A percentile compares a stretch with the other conserved stretches of the same genome.
These are phyloP conservation scores for Xyrichtys novacula DNA, from an alignment of 2,797 vertebrate genomes.

Conservation along the genomic window DNA sequence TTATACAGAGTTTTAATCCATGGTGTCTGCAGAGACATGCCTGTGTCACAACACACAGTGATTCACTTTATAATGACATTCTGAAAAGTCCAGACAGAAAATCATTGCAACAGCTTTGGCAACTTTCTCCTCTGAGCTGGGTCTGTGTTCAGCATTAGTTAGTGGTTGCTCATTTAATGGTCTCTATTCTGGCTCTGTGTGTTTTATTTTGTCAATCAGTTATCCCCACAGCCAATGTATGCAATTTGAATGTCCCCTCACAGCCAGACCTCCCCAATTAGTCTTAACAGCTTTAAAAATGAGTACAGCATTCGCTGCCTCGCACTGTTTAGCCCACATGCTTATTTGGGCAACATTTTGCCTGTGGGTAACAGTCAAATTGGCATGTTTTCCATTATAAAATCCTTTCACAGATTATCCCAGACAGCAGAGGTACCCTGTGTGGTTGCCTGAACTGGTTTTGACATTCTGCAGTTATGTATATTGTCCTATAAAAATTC, in stretches of 20 bases:
- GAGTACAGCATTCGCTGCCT: background rate
- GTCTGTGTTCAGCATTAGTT: background rate
- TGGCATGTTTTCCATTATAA: background rate
- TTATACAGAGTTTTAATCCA: slow-evolving; percentile 36
- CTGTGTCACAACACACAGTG: slow-evolving; percentile 37
- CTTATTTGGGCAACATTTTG: background rate
- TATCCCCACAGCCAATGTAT: background rate
- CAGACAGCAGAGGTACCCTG: background rate
- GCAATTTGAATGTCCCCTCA: background rate
- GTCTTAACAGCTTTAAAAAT: background rate
- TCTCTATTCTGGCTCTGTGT: background rate
- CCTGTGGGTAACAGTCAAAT: slow-evolving; percentile 10
- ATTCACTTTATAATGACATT: slow-evolving; percentile 52
- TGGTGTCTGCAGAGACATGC: slow-evolving; percentile 43
- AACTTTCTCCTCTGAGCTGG: slow-evolving; percentile 26
- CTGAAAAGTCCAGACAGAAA: slow-evolving; percentile 38
- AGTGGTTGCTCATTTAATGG: background rate
- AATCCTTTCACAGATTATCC: slow-evolving; percentile 1
- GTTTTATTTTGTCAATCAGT: background rate
- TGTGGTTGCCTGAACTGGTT: slow-evolving; percentile 1
- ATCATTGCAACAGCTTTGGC: slow-evolving; percentile 29
- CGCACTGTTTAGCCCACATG: slow-evolving; percentile 7
- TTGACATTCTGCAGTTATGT: background rate
- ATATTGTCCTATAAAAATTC: slow-evolving; percentile 2
- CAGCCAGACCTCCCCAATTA: background rate